Percentiles rank a stretch among this genome's conserved stretches.
Conservation (phyloP, 1,140 invertebrate genomes). For the Ips nitidus region DNA sequence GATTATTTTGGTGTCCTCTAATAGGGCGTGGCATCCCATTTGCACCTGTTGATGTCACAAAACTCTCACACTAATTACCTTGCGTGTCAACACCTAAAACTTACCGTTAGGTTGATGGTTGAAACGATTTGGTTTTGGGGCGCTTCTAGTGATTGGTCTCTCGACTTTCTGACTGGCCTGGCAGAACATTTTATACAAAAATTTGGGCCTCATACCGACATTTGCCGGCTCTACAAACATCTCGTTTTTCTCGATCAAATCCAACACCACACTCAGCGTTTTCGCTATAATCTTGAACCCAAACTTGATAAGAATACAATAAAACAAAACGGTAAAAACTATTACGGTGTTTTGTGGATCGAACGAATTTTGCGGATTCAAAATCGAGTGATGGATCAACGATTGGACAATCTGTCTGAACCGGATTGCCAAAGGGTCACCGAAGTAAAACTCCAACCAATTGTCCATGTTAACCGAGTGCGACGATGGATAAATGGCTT, state of each 20-base stretch:
- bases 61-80: too few relatives aligned
- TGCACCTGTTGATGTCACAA: too few relatives aligned
- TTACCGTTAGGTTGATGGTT: too few relatives aligned
- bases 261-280: constrained; percentile 30
- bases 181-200: constrained; percentile 17
- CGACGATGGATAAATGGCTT: constrained; percentile 21
- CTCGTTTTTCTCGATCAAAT: constrained; percentile 19
- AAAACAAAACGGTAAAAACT: constrained; percentile 30
- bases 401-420: constrained; percentile 78
- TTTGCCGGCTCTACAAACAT: constrained; percentile 8
- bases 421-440: constrained; percentile 21
- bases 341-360: constrained; percentile 41
- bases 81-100: too few relatives aligned
- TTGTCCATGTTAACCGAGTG: constrained; percentile 57
- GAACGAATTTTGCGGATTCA: constrained; percentile 66
- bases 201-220: constrained; percentile 29
- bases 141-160: background rate
- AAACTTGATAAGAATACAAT: constrained; percentile 18
- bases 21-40: too few relatives aligned
- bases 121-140: background rate
- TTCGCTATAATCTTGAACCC: constrained; percentile 16
- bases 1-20: too few relatives aligned
- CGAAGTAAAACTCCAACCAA: constrained; percentile 41
- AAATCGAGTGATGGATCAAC: constrained; percentile 72
- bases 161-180: background rate